A percentile compares a stretch with the other conserved stretches of the same genome.
phyloP scores from a whole-genome alignment of 2,113 vertebrate genomes.

The Alosa alosa region DNA sequence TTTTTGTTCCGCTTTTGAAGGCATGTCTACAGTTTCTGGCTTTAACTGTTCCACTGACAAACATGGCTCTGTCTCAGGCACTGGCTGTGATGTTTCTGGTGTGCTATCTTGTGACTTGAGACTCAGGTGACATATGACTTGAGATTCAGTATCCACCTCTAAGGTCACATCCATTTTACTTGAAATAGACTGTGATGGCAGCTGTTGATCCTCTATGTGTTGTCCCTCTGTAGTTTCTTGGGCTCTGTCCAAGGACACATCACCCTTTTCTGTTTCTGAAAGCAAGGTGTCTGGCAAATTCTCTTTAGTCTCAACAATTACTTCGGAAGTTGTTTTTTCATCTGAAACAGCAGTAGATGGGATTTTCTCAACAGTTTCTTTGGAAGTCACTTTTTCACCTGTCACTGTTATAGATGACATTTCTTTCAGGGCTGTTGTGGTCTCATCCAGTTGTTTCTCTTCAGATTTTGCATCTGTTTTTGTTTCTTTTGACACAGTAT shows the following conservation, averaged over 20 bases:
- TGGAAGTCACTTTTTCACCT: not conserved
- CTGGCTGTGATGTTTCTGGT: not conserved
- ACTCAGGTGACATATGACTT: slow-evolving; percentile 10
- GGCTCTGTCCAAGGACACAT: not conserved
- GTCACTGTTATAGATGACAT: not conserved
- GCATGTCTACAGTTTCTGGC: not conserved
- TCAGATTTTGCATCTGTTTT: slow-evolving; percentile 13
- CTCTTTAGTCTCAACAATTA: too few relatives aligned
- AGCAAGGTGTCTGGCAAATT: too few relatives aligned
- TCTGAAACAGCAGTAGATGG: too few relatives aligned
- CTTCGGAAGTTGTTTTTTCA: too few relatives aligned
- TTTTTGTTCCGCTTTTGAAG: not conserved
- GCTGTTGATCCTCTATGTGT: not conserved
- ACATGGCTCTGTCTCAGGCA: not conserved
- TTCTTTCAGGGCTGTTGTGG: not conserved
- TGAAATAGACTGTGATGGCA: not conserved
- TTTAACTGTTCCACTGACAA: not conserved
- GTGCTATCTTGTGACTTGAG: not conserved
- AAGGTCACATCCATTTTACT: slow-evolving; percentile 26
- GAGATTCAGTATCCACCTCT: slow-evolving; percentile 19
- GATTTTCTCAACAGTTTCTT: not conserved
- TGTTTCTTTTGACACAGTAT: not conserved
- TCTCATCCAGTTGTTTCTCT: slow-evolving; percentile 33
- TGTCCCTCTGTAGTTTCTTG: too few relatives aligned
- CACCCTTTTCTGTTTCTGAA: slow-evolving; percentile 1